A percentile compares a stretch with the other conserved stretches of the same genome.
phyloP scores from a whole-genome alignment of 2,797 vertebrate genomes.

The Spatula versicolor region DNA sequence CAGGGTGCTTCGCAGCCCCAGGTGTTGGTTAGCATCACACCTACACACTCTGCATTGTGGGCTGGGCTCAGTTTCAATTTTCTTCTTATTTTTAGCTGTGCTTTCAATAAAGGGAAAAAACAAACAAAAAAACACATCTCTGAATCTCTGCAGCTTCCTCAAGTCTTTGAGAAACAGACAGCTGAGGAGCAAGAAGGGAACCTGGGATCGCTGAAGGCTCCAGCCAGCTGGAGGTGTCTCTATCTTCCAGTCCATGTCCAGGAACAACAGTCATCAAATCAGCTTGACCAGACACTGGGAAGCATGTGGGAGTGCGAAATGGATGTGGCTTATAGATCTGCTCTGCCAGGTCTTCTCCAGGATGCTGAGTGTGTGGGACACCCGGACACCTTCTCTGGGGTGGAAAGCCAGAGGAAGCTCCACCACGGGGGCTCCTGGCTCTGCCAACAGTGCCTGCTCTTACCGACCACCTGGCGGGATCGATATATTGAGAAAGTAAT shows the following conservation, averaged over 20 bases:
- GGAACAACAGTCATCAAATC: fast-evolving
- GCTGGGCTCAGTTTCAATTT: neutral
- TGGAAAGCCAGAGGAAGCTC: neutral
- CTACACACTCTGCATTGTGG: neutral
- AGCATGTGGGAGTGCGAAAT: neutral
- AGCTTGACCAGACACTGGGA: neutral
- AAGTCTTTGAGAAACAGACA: neutral
- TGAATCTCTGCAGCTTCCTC: neutral
- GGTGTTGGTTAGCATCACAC: conserved; percentile 47
- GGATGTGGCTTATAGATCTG: neutral
- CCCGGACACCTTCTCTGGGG: neutral
- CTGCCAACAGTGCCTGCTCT: neutral
- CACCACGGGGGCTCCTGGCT: neutral
- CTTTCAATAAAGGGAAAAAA: neutral
- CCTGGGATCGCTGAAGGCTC: neutral
- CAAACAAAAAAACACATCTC: neutral
- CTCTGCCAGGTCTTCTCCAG: neutral
- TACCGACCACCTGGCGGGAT: neutral
- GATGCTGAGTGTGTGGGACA: neutral
- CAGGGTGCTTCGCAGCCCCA: neutral
- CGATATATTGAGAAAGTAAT: neutral
- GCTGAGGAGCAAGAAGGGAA: neutral
- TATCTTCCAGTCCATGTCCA: neutral
- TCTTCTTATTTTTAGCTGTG: neutral
- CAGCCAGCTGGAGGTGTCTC: neutral